Evolutionary conservation across 92 coral and sea anemone species (phyloP).

Genomic region (Bergia puertoricense): DNA sequence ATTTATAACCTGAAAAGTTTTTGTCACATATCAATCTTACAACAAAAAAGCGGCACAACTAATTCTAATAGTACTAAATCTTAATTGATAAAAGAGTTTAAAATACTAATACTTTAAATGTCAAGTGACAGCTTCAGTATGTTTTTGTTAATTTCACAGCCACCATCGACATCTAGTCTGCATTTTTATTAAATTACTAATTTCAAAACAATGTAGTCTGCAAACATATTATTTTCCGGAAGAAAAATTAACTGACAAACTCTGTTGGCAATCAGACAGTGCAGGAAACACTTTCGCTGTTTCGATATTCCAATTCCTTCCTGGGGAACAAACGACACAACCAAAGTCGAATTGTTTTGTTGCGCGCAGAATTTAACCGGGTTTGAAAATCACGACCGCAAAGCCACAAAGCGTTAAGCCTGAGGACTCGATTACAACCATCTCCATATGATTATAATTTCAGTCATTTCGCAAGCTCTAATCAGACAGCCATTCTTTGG

Average conservation of each 20-base stretch:
- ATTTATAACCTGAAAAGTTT: neutral
- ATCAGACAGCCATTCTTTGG: slow-evolving; percentile 11
- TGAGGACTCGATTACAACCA: slow-evolving; percentile 1
- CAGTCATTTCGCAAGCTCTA: neutral
- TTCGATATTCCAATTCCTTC: slow-evolving; percentile 34
- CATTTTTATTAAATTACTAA: slow-evolving; percentile 19
- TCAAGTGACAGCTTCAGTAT: neutral
- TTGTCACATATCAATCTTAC: neutral
- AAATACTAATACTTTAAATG: neutral
- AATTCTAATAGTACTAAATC: neutral
- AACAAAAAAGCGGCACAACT: neutral
- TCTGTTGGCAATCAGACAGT: slow-evolving; percentile 19
- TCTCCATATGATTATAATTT: neutral
- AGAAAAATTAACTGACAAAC: slow-evolving; percentile 12
- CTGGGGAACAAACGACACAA: slow-evolving; percentile 1
- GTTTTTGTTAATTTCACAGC: neutral
- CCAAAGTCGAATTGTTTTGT: slow-evolving; percentile 14
- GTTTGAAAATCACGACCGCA: slow-evolving; percentile 30
- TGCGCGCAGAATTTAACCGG: neutral
- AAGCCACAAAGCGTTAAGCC: slow-evolving; percentile 3
- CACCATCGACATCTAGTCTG: neutral
- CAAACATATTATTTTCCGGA: slow-evolving; percentile 9
- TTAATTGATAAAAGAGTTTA: neutral
- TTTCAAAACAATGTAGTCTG: neutral
- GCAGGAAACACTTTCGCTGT: slow-evolving; percentile 39